Conservation (phyloP, 2,888 invertebrate species). For the Cheilosia vernalis region DNA sequence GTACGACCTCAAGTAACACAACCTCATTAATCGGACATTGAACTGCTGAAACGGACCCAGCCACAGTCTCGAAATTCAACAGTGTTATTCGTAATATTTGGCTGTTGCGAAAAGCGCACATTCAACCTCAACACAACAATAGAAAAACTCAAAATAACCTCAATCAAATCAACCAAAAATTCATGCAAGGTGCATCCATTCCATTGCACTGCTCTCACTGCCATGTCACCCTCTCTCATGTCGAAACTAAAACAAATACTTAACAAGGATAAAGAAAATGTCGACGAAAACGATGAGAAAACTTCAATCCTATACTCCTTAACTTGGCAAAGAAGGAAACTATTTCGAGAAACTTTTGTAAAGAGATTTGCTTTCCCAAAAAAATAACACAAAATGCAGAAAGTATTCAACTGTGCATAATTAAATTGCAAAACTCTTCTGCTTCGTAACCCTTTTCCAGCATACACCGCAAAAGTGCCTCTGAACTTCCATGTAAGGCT, state of each 20-base stretch:
- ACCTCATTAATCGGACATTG: no score
- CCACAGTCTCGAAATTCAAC: no score
- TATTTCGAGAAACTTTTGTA: constrained; percentile 50
- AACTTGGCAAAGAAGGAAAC: constrained; percentile 59
- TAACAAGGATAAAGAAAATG: constrained; percentile 61
- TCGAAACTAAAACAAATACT: constrained; percentile 63
- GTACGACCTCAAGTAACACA: no score
- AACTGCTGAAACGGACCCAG: no score
- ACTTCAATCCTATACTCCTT: constrained; percentile 54
- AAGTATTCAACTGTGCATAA: constrained; percentile 72
- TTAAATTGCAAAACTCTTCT: constrained; percentile 70
- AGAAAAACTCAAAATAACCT: constrained; percentile 12
- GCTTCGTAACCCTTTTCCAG: constrained; percentile 30
- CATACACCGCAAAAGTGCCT: constrained; percentile 1
- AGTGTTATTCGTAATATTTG: no score
- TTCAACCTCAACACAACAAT: not conserved
- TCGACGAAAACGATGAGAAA: constrained; percentile 69
- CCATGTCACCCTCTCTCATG: not conserved
- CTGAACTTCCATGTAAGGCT: constrained; percentile 38
- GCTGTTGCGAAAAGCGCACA: not conserved
- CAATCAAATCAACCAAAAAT: constrained; percentile 58
- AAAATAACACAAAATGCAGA: constrained; percentile 27
- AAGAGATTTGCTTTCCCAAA: constrained; percentile 43
- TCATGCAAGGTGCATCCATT: constrained; percentile 37
- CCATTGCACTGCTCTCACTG: not conserved